These are phyloP conservation scores for Thermophis baileyi DNA, from an alignment of 2,113 vertebrate genomes.

Conservation along the genomic window DNA sequence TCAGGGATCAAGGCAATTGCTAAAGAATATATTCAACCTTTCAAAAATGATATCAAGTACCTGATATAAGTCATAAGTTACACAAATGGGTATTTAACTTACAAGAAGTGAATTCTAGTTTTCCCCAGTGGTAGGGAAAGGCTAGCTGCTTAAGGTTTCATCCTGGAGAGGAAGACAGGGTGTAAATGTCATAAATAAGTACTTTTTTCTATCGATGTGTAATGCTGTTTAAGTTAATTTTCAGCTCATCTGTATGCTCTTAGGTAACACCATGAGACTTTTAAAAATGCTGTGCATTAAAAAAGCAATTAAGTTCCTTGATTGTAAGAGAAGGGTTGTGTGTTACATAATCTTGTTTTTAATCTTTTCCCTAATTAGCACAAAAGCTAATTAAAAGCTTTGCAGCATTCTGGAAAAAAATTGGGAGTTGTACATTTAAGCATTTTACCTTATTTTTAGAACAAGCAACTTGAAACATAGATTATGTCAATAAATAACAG, in stretches of 20 bases:
- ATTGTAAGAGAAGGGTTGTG: constrained; percentile 44
- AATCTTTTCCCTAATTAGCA: constrained; percentile 57
- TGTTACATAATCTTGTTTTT: constrained; percentile 37
- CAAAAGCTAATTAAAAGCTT: constrained; percentile 60
- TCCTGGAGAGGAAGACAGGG: not conserved
- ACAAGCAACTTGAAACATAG: not conserved
- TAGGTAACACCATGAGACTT: not conserved
- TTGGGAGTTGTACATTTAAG: not conserved
- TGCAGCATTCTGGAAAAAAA: constrained; percentile 23
- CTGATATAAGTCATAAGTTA: not conserved
- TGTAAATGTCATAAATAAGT: not conserved
- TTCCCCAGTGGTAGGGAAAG: not conserved
- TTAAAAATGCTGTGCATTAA: not conserved
- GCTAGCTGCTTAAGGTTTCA: not conserved
- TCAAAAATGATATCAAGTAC: not conserved
- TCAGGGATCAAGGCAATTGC: not conserved
- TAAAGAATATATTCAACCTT: not conserved
- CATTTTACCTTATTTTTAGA: not conserved
- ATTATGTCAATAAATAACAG: not conserved
- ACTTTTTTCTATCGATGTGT: not conserved
- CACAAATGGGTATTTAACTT: not conserved
- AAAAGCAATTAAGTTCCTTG: constrained; percentile 53
- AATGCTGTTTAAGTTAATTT: not conserved
- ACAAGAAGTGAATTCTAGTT: not conserved
- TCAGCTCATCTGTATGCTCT: not conserved